Base-by-base conservation (phyloP, 2,888 invertebrate species). In the Candidula unifasciata region DNA sequence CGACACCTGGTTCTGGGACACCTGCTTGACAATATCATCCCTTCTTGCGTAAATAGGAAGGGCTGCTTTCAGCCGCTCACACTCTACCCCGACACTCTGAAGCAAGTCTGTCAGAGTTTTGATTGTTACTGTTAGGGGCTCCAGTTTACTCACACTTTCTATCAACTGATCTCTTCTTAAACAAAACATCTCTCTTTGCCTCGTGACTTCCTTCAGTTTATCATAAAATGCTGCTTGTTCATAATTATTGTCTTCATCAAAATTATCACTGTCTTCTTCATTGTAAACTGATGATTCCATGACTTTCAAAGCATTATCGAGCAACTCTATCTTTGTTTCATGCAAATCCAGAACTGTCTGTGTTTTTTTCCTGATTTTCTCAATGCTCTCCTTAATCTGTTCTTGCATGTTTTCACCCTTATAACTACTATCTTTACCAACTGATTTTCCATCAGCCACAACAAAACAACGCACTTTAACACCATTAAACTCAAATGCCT, bases 41-140 rank as follows among this genome's bases (percentile, higher is more conserved):
- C 91, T 86, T 8, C 88, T 79, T n/a, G 91, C 91, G 86, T 93
- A 93, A 80, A 93, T 93, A 21, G 93, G 93, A 6, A 92, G 87
- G n/a, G 89, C 89, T 44, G 77, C 81, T 24, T 83, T 80, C 2
- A 92, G 87, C 64, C 90, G 86, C 2, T 80, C 44, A 73, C 90
- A 89, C 83, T 93, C 93, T 30, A 89, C 83, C 13, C 88, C 89
- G 84, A 91, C 90, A 3, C 76, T 82, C 33, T 85, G 88, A 30
- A 87, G 77, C 10, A 91, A 37, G 27, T 86, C 84, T 13, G 66
- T 71, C 13, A 88, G 13, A 27, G 87, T 82, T 66, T 85, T 87
- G 10, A 27, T 35, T 16, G 27, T 24, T 57, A 27, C 57, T 13
- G 71, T 13, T 35, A 35, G 24, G 13, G 54, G 71, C 16, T 78